A percentile compares a stretch with the other conserved stretches of the same genome.
phyloP scores from a whole-genome alignment of 2,797 vertebrate species.

The Psittacula echo region DNA sequence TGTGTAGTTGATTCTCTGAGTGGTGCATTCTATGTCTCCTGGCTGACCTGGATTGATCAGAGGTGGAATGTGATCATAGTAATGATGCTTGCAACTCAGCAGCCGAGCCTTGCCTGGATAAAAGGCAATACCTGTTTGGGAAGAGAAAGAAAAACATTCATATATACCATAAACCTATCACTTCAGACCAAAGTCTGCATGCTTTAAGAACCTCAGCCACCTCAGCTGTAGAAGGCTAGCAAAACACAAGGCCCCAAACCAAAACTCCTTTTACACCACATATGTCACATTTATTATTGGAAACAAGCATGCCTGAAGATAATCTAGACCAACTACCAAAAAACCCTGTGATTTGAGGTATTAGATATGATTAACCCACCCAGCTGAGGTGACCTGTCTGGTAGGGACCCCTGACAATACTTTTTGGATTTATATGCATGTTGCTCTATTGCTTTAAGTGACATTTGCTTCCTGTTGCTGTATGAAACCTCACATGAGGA shows the following conservation, averaged over 20 bases:
- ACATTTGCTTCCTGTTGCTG: not conserved
- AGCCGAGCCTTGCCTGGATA: slow-evolving; percentile 89
- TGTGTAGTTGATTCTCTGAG: slow-evolving; percentile 84
- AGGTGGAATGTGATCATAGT: slow-evolving; percentile 90
- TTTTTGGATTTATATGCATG: not conserved
- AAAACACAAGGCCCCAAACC: not conserved
- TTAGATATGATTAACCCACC: not conserved
- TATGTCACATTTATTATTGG: not conserved
- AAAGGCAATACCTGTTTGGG: slow-evolving; percentile 88
- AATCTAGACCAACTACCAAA: not conserved
- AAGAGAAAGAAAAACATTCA: not conserved
- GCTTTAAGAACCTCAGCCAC: not conserved
- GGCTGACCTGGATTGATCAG: slow-evolving; percentile 82
- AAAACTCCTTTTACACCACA: not conserved
- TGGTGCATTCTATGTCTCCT: slow-evolving; percentile 82
- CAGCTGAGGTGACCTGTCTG: not conserved
- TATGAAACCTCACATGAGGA: not conserved
- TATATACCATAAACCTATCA: not conserved
- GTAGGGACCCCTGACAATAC: not conserved
- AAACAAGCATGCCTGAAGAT: not conserved
- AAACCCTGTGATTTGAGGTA: not conserved
- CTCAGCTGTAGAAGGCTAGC: not conserved
- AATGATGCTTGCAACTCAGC: slow-evolving; percentile 90
- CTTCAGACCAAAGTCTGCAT: not conserved
- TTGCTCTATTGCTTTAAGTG: not conserved